Conservation (phyloP, 2,888 invertebrate genomes). For the Drosophila rubida region DNA sequence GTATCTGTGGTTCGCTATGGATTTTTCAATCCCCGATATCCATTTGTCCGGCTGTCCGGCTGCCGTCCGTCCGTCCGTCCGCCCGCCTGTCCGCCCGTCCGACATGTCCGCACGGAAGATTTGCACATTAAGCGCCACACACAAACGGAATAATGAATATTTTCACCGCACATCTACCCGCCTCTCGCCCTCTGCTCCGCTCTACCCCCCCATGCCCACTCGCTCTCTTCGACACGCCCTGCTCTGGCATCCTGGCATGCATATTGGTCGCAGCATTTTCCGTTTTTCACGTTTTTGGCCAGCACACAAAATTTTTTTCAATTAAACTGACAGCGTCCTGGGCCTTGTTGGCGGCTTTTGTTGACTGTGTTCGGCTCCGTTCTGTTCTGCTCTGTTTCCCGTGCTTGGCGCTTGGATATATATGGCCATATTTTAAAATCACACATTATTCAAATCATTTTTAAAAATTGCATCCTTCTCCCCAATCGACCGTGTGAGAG, state of each 20-base stretch:
- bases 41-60: conserved; percentile 70
- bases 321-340: conserved; percentile 74
- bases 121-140: conserved; percentile 79
- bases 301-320: conserved; percentile 63
- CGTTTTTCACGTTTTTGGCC: conserved; percentile 41
- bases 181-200: not conserved
- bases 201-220: not conserved
- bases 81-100: conserved; percentile 67
- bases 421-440: conserved; percentile 79
- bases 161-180: conserved; percentile 30
- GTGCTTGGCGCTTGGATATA: conserved; percentile 9
- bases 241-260: not conserved
- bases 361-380: conserved; percentile 16
- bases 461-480: conserved; percentile 60
- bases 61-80: conserved; percentile 67
- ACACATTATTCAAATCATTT: conserved; percentile 83
- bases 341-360: conserved; percentile 59
- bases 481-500: conserved; percentile 1
- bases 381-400: conserved; percentile 29
- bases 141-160: conserved; percentile 84
- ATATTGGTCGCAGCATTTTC: conserved; percentile 24
- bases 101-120: conserved; percentile 83
- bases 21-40: conserved; percentile 83
- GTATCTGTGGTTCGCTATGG: conserved; percentile 81
- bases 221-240: too few species aligned